Percentiles rank a stretch among this genome's conserved stretches.
These are phyloP conservation scores for Gymnodraco acuticeps DNA, from an alignment of 2,797 vertebrate genomes.

Conservation along the genomic window DNA sequence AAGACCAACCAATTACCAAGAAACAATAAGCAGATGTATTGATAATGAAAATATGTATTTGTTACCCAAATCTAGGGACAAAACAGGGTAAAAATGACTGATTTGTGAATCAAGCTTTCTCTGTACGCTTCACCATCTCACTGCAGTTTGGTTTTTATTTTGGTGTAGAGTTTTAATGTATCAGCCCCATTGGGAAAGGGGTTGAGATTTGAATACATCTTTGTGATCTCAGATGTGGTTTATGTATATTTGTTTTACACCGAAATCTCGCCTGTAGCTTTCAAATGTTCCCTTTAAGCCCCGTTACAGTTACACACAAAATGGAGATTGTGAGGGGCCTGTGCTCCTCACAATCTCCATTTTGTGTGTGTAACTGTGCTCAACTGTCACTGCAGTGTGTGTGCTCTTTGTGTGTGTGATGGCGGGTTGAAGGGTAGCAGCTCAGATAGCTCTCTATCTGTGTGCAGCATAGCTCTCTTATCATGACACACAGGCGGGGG, in stretches of 20 bases:
- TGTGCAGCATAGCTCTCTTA: conserved; percentile 81
- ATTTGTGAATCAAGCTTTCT: not conserved
- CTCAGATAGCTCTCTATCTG: conserved; percentile 88
- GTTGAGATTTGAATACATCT: conserved; percentile 2
- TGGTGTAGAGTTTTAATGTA: not conserved
- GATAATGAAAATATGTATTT: too few species aligned
- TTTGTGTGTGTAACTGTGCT: conserved; percentile 64
- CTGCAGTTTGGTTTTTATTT: not conserved
- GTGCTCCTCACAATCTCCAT: conserved; percentile 57
- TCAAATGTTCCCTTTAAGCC: not conserved
- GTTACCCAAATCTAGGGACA: not conserved
- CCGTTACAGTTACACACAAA: too few species aligned
- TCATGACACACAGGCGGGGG: conserved; percentile 63
- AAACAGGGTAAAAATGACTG: not conserved
- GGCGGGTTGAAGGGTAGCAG: conserved; percentile 76
- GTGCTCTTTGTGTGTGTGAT: conserved; percentile 71
- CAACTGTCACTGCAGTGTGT: conserved; percentile 55
- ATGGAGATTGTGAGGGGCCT: too few species aligned
- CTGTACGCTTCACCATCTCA: not conserved
- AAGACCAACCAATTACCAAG: too few species aligned
- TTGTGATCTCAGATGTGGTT: not conserved
- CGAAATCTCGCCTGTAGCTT: not conserved
- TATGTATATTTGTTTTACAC: not conserved
- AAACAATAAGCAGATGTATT: too few species aligned
- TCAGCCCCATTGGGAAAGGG: not conserved